A percentile compares a stretch with the other conserved stretches of the same genome.
Conservation (phyloP, 2,888 invertebrate species). For the Parnassius mnemosyne region DNA sequence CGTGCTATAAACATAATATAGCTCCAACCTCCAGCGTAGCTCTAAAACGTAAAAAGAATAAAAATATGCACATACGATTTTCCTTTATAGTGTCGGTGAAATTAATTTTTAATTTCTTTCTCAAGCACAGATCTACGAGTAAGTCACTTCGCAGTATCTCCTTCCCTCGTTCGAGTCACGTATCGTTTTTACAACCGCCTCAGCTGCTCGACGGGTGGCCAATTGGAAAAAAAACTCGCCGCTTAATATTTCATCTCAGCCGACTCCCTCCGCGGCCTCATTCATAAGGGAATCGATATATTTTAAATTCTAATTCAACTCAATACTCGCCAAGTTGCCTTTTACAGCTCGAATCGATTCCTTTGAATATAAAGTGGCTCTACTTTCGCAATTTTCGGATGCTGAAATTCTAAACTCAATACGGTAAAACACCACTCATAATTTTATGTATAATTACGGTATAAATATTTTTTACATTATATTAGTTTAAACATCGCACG, state of each 20-base stretch:
- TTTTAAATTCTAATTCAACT: slow-evolving; percentile 74
- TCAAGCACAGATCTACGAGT: slow-evolving; percentile 9
- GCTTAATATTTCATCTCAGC: slow-evolving; percentile 66
- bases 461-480: too few species aligned
- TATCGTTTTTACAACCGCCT: slow-evolving; percentile 70
- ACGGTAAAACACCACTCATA: not conserved
- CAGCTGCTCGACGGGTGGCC: slow-evolving; percentile 60
- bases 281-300: slow-evolving; percentile 70
- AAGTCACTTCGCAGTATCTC: slow-evolving; percentile 4
- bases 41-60: too few species aligned
- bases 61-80: too few species aligned
- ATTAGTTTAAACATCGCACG: too few species aligned
- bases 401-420: not conserved
- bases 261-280: slow-evolving; percentile 34
- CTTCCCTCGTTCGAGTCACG: slow-evolving; percentile 53
- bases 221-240: slow-evolving; percentile 67
- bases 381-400: not conserved
- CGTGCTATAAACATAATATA: too few species aligned
- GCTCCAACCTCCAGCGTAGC: too few species aligned
- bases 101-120: slow-evolving; percentile 27
- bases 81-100: not conserved
- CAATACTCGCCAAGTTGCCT: slow-evolving; percentile 52
- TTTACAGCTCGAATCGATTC: slow-evolving; percentile 65
- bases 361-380: slow-evolving; percentile 40
- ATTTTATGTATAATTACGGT: too few species aligned